A percentile compares a stretch with the other conserved stretches of the same genome.
phyloP scores from a whole-genome alignment of 2,797 vertebrate species.

The Hyperoplus lanceolatus region DNA sequence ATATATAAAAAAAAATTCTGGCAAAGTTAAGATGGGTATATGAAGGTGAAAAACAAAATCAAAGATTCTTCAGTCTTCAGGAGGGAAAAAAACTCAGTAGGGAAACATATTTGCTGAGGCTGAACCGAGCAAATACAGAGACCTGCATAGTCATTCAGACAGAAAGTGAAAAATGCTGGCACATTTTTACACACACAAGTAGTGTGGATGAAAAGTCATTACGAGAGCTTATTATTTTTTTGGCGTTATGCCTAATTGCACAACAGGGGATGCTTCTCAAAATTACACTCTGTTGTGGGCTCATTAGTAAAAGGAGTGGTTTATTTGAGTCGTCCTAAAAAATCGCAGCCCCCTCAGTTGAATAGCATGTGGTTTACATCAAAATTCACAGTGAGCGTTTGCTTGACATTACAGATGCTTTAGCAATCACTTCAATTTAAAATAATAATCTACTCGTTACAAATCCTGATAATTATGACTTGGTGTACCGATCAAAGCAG shows the following conservation, averaged over 20 bases:
- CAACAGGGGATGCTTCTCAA: conserved; percentile 60
- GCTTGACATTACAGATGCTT: conserved; percentile 46
- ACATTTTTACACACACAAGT: conserved; percentile 44
- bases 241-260: conserved; percentile 65
- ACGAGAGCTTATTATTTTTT: conserved; percentile 61
- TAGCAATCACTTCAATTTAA: conserved; percentile 46
- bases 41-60: conserved; percentile 12
- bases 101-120: conserved; percentile 36
- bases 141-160: conserved; percentile 20
- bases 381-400: conserved; percentile 46
- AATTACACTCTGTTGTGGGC: conserved; percentile 68
- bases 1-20: not conserved
- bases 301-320: conserved; percentile 66
- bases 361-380: conserved; percentile 66
- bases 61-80: conserved; percentile 14
- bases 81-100: conserved; percentile 22
- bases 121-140: conserved; percentile 20
- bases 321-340: conserved; percentile 55
- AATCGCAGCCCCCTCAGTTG: conserved; percentile 45
- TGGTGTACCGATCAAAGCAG: conserved; percentile 39
- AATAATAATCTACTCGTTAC: conserved; percentile 62
- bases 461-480: conserved; percentile 46
- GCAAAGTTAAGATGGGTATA: conserved; percentile 11
- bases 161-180: conserved; percentile 22
- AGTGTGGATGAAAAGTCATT: conserved; percentile 46